A percentile compares a stretch with the other conserved stretches of the same genome.
Evolutionary conservation across 2,888 invertebrate species (phyloP).

Genomic region (Griposia aprilina): DNA sequence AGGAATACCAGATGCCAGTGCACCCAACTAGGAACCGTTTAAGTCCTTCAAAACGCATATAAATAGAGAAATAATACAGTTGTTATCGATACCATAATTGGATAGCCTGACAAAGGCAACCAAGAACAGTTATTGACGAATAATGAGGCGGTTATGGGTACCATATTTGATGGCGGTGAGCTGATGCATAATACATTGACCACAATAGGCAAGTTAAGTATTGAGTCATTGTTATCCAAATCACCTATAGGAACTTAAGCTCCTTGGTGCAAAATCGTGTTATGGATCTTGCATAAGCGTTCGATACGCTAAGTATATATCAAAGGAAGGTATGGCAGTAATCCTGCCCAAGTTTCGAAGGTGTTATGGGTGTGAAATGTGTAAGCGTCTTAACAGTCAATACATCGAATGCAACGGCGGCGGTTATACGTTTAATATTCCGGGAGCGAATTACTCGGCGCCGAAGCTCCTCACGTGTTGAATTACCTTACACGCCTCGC

Average conservation of each 20-base stretch:
- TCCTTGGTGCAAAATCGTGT: constrained; percentile 17
- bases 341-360: constrained; percentile 22
- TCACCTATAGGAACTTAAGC: constrained; percentile 28
- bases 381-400: constrained; percentile 54
- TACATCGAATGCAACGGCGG: constrained; percentile 60
- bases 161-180: constrained; percentile 44
- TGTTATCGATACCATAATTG: constrained; percentile 54
- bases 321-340: constrained; percentile 15
- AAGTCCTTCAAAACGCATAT: constrained; percentile 47
- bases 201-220: constrained; percentile 11
- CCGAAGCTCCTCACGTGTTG: constrained; percentile 68
- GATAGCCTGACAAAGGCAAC: constrained; percentile 49
- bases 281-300: constrained; percentile 47
- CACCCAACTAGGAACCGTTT: constrained; percentile 48
- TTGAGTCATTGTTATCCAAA: constrained; percentile 36
- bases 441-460: constrained; percentile 65
- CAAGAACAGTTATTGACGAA: constrained; percentile 48
- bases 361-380: constrained; percentile 37
- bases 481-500: constrained; percentile 69
- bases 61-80: constrained; percentile 56
- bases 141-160: constrained; percentile 53
- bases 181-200: constrained; percentile 51
- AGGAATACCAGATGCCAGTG: constrained; percentile 51
- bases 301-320: constrained; percentile 31
- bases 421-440: constrained; percentile 69